Evolutionary conservation across 2,113 vertebrate species (phyloP).

Genomic region (Misgurnus anguillicaudatus): DNA sequence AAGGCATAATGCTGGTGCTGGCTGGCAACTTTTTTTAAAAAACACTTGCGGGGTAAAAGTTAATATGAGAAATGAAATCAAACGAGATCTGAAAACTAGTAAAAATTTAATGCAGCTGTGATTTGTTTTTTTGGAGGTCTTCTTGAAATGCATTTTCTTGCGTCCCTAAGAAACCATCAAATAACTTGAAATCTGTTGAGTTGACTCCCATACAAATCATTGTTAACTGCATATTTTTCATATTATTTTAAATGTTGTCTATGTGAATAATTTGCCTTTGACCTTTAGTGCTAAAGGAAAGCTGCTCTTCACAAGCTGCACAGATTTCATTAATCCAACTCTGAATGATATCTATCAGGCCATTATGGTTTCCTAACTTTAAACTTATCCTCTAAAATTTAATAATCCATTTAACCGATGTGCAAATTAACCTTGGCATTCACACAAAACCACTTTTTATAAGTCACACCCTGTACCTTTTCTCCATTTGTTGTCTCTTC

Average conservation of each 20-base stretch:
- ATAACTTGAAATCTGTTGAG: not conserved
- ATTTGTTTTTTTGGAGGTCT: not conserved
- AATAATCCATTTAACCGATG: conserved; percentile 72
- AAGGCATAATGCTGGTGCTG: too few relatives aligned
- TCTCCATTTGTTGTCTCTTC: conserved; percentile 57
- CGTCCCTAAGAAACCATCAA: conserved; percentile 18
- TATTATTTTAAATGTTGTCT: conserved; percentile 41
- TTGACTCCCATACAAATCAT: conserved; percentile 33
- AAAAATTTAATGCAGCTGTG: not conserved
- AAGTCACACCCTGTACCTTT: conserved; percentile 62
- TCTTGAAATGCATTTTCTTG: not conserved
- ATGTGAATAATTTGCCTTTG: conserved; percentile 35
- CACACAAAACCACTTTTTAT: conserved; percentile 67
- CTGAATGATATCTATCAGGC: conserved; percentile 48
- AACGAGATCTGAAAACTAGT: not conserved
- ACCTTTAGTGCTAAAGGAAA: conserved; percentile 41
- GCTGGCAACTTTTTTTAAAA: too few relatives aligned
- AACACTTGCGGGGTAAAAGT: too few relatives aligned
- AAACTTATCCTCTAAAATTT: conserved; percentile 62
- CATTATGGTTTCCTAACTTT: conserved; percentile 61
- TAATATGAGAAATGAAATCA: not conserved
- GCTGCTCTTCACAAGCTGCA: conserved; percentile 51
- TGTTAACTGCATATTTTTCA: conserved; percentile 31
- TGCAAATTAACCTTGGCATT: conserved; percentile 75
- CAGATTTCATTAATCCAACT: conserved; percentile 47